These are phyloP conservation scores for Ephialtes manifestator DNA, from an alignment of 2,888 invertebrate genomes.

Conservation along the genomic window DNA sequence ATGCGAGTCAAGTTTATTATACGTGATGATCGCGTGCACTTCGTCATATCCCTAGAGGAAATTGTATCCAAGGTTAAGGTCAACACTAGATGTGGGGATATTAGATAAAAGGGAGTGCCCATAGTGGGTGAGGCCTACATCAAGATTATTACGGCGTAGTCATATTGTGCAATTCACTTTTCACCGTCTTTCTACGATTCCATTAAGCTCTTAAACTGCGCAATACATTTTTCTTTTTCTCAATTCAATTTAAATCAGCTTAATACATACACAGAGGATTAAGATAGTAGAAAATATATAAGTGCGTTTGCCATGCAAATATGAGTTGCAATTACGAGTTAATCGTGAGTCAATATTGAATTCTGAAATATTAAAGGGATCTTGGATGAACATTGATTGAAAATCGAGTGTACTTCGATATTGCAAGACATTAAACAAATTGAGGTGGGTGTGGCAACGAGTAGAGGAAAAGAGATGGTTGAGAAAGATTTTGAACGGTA, in stretches of 20 bases:
- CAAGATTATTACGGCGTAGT: not conserved
- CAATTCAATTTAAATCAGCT: not conserved
- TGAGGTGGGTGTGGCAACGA: conserved; percentile 45
- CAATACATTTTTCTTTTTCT: not conserved
- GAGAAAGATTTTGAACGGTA: conserved; percentile 30
- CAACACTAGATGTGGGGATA: conserved; percentile 37
- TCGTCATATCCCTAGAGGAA: conserved; percentile 45
- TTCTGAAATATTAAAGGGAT: not conserved
- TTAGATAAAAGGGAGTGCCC: conserved; percentile 45
- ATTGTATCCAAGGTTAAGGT: conserved; percentile 55
- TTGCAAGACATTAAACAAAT: conserved; percentile 34
- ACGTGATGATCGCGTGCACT: conserved; percentile 57
- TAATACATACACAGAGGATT: not conserved
- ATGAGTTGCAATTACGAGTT: not conserved
- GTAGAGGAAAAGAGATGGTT: conserved; percentile 1
- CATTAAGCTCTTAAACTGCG: not conserved
- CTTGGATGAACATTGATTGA: not conserved
- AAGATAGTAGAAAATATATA: not conserved
- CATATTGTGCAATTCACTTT: conserved; percentile 7
- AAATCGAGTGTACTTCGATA: conserved; percentile 3
- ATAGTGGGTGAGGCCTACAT: conserved; percentile 26
- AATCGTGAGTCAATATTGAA: not conserved
- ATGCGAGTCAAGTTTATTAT: conserved; percentile 51
- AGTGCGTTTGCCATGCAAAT: not conserved
- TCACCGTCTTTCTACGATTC: not conserved